Evolutionary conservation across 2,113 vertebrate genomes (phyloP), one percentile per base, ranked within the genome.

Genomic region (Albula goreensis): DNA sequence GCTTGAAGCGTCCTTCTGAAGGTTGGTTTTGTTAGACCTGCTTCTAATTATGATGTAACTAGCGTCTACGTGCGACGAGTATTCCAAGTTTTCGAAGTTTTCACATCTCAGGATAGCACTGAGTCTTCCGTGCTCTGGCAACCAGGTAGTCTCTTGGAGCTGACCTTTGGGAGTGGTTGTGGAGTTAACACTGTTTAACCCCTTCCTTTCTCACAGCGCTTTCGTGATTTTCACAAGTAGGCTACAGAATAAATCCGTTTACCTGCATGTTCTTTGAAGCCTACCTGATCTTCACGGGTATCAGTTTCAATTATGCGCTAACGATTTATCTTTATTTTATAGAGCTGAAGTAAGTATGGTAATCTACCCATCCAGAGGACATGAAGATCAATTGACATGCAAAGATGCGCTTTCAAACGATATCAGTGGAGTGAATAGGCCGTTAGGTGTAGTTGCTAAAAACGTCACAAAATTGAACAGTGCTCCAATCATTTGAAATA

Each of bases 101-200:
- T 22, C 41, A 0, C 25, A 9, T 60, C 49, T 78, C 81, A 70
- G 84, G 17, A 81, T 41, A 1, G 70, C 80, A 31, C 13, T 8
- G 51, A 13, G 78, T 74, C 56, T 78, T 80, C 52, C 83, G 83
- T 8, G 86, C 87, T 19, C 85, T 84, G 88, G 90, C 87, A 88
- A 90, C 86, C 92, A 93, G 94, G 94, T 90, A 92, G 90, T 85
- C 86, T 88, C 88, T 89, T 50, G 91, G 85, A 93, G 89, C 87
- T 81, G 52, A 79, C 83, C 82, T 85, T 87, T 86, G 94, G 94
- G 95, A 93, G 94, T 94, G 94, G 94, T 91, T 86, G 50, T 60
- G 87, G 51, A 57, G 74, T 87, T 80, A 86, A 15, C 78, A 4
- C 15, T 5, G 0, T 12, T 94, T 94, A 94, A 96, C 94, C 83